These are phyloP conservation scores for Zosterops pallidus DNA, from an alignment of 2,113 vertebrate species.

Conservation along the genomic window DNA sequence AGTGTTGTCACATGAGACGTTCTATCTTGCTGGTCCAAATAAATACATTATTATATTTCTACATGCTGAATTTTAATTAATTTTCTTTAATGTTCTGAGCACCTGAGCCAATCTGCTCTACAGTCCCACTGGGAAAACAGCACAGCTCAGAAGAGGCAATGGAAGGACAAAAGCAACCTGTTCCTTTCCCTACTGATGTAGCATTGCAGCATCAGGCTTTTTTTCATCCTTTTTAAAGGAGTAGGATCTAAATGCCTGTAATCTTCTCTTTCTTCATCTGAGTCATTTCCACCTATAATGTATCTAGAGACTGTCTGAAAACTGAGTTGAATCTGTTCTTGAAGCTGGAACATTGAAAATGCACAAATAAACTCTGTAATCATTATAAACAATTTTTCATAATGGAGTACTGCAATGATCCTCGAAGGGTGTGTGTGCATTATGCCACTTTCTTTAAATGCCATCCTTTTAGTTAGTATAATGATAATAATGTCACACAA, in stretches of 20 bases:
- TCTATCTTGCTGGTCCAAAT: background rate
- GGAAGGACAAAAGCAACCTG: background rate
- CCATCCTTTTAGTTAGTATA: background rate
- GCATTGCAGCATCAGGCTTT: background rate
- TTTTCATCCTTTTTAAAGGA: background rate
- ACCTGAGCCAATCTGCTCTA: conserved; percentile 30
- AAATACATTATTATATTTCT: background rate
- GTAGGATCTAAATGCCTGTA: background rate
- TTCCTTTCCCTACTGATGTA: background rate
- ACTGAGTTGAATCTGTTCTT: background rate
- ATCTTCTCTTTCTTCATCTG: background rate
- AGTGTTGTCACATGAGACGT: background rate
- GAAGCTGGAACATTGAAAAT: background rate
- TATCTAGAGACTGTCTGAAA: background rate
- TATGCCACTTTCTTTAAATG: background rate
- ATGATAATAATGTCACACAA: background rate
- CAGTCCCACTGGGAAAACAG: background rate
- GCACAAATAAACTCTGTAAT: background rate
- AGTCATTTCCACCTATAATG: background rate
- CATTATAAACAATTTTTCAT: background rate
- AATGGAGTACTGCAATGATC: background rate
- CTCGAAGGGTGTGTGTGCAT: background rate
- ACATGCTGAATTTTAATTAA: background rate
- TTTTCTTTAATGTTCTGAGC: conserved; percentile 36
- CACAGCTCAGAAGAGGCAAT: background rate